A percentile compares a stretch with the other conserved stretches of the same genome.
These are phyloP conservation scores for Abramis brama DNA, from an alignment of 2,113 vertebrate species.

Conservation along the genomic window DNA sequence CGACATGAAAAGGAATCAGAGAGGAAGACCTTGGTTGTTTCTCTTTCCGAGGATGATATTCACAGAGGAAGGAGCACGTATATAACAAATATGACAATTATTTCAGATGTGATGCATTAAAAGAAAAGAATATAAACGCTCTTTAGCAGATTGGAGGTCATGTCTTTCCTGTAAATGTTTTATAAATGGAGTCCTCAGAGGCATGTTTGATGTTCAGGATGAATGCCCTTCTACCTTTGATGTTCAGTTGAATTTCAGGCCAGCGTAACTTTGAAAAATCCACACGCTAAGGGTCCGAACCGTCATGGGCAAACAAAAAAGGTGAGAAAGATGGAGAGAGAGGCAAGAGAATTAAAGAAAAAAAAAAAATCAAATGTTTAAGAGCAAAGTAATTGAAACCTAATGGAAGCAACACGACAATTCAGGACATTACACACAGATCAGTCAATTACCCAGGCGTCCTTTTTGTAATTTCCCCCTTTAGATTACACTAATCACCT, in stretches of 20 bases:
- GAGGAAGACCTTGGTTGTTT: constrained; percentile 2
- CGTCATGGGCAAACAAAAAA: not conserved
- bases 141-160: constrained; percentile 7
- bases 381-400: constrained; percentile 43
- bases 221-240: constrained; percentile 45
- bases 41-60: not conserved
- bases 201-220: constrained; percentile 49
- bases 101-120: not conserved
- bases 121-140: not conserved
- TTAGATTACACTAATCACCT: constrained; percentile 27
- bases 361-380: not conserved
- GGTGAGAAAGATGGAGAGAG: not conserved
- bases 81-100: not conserved
- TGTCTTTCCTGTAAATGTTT: not conserved
- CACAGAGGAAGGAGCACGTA: not conserved
- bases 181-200: constrained; percentile 10
- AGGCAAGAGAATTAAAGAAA: not conserved
- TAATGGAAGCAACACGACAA: constrained; percentile 30
- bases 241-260: constrained; percentile 28
- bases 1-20: not conserved
- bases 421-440: constrained; percentile 43
- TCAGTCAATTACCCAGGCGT: constrained; percentile 45
- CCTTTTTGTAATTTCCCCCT: constrained; percentile 47
- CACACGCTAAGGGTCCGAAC: constrained; percentile 8
- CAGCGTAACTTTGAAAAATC: constrained; percentile 35